A percentile compares a stretch with the other conserved stretches of the same genome.
Evolutionary conservation across 1,140 invertebrate genomes (phyloP).

Genomic region (Cecropterus lyciades): DNA sequence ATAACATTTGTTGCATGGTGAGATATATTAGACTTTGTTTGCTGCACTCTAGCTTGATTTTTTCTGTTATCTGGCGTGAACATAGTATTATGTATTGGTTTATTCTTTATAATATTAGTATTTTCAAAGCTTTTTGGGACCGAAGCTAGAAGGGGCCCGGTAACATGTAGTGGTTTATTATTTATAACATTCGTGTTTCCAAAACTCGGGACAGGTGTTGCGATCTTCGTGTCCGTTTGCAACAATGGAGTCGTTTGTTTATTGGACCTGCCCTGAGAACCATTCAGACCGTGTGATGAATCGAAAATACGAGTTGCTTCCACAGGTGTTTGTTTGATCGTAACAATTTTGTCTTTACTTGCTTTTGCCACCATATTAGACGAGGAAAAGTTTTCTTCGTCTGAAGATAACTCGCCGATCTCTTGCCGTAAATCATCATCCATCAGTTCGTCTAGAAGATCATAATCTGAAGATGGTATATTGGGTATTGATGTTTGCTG

Average conservation of each 20-base stretch:
- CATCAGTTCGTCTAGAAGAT: conserved; percentile 73
- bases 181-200: conserved; percentile 7
- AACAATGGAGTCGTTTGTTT: conserved; percentile 4
- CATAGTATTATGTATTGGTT: conserved; percentile 1
- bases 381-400: conserved; percentile 55
- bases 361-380: conserved; percentile 16
- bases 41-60: neutral
- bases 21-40: conserved; percentile 1
- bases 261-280: neutral
- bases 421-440: conserved; percentile 75
- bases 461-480: conserved; percentile 68
- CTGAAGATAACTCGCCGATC: conserved; percentile 70
- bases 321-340: neutral
- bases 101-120: conserved; percentile 8
- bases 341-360: conserved; percentile 15
- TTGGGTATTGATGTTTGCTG: conserved; percentile 41
- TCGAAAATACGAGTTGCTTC: neutral
- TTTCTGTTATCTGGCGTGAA: neutral
- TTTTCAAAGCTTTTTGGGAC: neutral
- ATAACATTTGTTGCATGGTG: neutral
- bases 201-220: neutral
- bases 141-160: neutral
- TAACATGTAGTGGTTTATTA: neutral
- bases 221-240: neutral
- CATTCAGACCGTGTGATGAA: conserved; percentile 1